Evolutionary conservation across 2,113 vertebrate genomes (phyloP), one percentile per base, ranked within the genome.

Genomic region (Craseonycteris thonglongyai): DNA sequence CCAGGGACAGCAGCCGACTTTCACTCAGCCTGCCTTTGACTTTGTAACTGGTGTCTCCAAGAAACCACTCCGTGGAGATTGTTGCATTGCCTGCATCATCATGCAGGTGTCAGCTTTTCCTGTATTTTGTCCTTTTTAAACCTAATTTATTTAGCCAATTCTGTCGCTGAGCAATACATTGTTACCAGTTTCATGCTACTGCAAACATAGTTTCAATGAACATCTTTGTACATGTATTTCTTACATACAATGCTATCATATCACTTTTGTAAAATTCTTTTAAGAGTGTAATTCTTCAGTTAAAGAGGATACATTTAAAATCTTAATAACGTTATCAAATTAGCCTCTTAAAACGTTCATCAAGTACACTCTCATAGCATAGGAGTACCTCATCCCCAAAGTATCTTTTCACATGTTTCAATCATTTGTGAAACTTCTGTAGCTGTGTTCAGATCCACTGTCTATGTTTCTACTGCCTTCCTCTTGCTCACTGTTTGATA

Each of bases 11-110:
- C n/a, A n/a, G n/a, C n/a, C n/a, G n/a, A n/a, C n/a, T n/a, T n/a
- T n/a, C n/a, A n/a, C n/a, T n/a, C 42, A 69, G 95, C 92, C 90
- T 92, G 94, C 96, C 93, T 93, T 40, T 93, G 93, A 97, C 95
- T 96, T 97, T 97, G 96, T 97, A 97, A 96, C 88, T 92, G 26
- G 94, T 95, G 94, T 92, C 83, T 88, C 4, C n/a, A n/a, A n/a
- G n/a, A 6, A 66, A 59, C 63, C 79, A 94, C 92, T 97, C 96
- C 96, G 96, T 86, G 95, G 97, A 97, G 97, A 97, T 95, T 72
- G 93, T 68, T 80, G 93, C 91, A 96, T 95, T 65, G 10, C 7
- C 2, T 66, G 51, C 96, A 94, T 97, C 95, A 56, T 56, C 84
- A 94, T 94, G 94, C 65, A 21, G 1, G 51, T 91, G 94, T 80